Evolutionary conservation across 2,797 vertebrate species (phyloP), one percentile per base, ranked within the genome.

Genomic region (Pteronotus mesoamericanus): DNA sequence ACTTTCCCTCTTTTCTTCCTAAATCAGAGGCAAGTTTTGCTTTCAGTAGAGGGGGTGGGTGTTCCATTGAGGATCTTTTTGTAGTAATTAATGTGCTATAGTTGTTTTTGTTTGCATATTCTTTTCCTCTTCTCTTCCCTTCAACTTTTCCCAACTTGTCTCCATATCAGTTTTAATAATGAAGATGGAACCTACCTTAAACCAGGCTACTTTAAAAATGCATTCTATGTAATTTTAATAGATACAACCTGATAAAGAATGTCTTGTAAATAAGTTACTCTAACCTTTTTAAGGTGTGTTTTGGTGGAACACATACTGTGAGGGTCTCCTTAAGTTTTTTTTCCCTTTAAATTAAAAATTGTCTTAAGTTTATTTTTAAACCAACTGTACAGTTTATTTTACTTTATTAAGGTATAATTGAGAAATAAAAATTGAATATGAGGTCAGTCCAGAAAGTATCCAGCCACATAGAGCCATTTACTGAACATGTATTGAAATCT

Each of bases 151-250:
- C 46, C 6, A 86, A 0, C 26, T 69, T 86, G 14, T 77, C 26
- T 84, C 53, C 94, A 9, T 59, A 37, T 86, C 26, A 61, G 66
- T 79, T 85, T 78, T 82, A 75, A 69, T 93, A 82, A 53, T n/a
- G 32, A 83, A 75, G 71, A 34, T 69, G 21, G 24, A 77, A 42
- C 24, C n/a, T 91, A 22, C 34, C 21, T 90, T 88, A 66, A 16
- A 71, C 66, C 46, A 93, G 51, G n/a, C 55, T 78, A 48, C 39
- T 86, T 95, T 93, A 61, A 87, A 96, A 88, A 83, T 89, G 21
- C 26, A 64, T 85, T 90, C 14, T 72, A 2, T 68, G 32, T 29
- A 86, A 94, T 87, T 96, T 96, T 91, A 83, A 53, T 68, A 68
- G 71, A 32, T 22, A 51, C 26, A 90, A 22, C 39, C 46, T 85